Percentiles rank a stretch among this genome's conserved stretches.
These are phyloP conservation scores for Melanitta fusca DNA, from an alignment of 2,797 vertebrate species.

Conservation along the genomic window DNA sequence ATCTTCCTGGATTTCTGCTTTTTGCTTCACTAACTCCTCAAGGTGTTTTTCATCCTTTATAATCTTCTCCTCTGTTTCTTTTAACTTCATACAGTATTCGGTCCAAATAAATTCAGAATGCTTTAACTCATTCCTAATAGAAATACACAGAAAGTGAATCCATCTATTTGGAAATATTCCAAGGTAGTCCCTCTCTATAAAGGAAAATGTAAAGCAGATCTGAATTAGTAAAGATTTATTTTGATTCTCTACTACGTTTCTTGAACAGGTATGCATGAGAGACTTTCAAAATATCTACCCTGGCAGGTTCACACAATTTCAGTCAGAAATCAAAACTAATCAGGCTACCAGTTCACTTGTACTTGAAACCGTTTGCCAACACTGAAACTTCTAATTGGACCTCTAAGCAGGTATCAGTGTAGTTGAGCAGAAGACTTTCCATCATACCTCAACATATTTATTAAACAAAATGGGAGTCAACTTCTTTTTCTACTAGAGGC, in stretches of 20 bases:
- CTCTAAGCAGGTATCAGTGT: background rate
- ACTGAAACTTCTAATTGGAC: background rate
- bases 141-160: constrained; percentile 56
- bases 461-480: background rate
- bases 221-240: constrained; percentile 66
- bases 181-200: constrained; percentile 51
- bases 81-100: constrained; percentile 63
- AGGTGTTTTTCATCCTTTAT: constrained; percentile 69
- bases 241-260: constrained; percentile 44
- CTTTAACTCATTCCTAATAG: constrained; percentile 72
- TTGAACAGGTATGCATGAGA: constrained; percentile 39
- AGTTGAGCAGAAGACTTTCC: background rate
- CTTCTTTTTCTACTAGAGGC: background rate
- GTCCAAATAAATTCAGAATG: constrained; percentile 59
- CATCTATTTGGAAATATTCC: constrained; percentile 60
- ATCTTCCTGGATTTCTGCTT: constrained; percentile 63
- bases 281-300: constrained; percentile 20
- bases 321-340: background rate
- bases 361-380: background rate
- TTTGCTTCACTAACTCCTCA: constrained; percentile 69
- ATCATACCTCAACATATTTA: background rate
- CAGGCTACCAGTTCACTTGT: background rate
- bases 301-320: background rate
- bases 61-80: constrained; percentile 70
- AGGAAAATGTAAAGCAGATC: constrained; percentile 66